Base-by-base conservation (phyloP, 2,113 vertebrate species). In the Myotis brandtii region DNA sequence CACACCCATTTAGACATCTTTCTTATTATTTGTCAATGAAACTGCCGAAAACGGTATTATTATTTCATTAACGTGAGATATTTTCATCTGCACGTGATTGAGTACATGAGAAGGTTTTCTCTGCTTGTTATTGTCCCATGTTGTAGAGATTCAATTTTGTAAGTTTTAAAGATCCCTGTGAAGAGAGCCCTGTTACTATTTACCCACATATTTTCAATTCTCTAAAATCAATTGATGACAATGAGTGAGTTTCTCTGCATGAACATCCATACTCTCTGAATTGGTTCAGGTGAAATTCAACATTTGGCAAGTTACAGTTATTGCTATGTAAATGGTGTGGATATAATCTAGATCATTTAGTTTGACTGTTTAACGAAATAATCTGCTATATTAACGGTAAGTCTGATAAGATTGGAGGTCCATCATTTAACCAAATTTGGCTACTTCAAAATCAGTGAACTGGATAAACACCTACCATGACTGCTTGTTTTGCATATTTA, bases 1-100 rank as follows among this genome's bases (percentile, higher is more conserved):
- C 98, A 97, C 95, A 97, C 97, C 98, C 98, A 97, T 96, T 97
- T 97, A 97, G 85, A 97, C 80, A 96, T 96, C 91, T 94, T 98
- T 97, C 98, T 98, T 98, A 98, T 98, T 98, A 98, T 97, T 98
- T 97, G 97, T 97, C 98, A 98, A 96, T 96, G 88, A n/a, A 97
- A 97, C 89, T 95, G 75, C 90, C 95, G 79, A 96, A 97, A 97
- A 97, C 69, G 54, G 76, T 72, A 83, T 77, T 81, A 88, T 97
- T 98, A 96, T 97, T 95, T 98, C 14, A 97, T 98, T 98, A 98
- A 40, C 87, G 54, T 54, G 52, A 80, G 93, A 96, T 94, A 94
- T 95, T 94, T 97, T 81, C 18, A 94, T 96, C 79, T 89, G 46
- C 50, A 95, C 75, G 64, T 32, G 89, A 96, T 96, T 94, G 94